Conservation (phyloP, 2,113 vertebrate species). For the Centropus unirufus region DNA sequence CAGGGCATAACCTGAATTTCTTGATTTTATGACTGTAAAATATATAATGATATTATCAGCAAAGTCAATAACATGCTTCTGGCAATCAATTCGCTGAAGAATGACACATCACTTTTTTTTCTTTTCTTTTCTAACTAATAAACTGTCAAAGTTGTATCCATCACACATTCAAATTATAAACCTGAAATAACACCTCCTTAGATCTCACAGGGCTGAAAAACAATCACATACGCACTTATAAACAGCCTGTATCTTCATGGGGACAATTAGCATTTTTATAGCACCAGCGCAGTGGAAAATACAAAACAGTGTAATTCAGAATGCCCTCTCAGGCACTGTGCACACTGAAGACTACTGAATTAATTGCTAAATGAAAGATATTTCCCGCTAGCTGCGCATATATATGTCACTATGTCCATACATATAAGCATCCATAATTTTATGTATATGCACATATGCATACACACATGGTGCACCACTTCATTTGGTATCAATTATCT, state of each 20-base stretch:
- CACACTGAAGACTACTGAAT: not conserved
- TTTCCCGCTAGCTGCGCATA: not conserved
- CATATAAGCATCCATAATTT: not conserved
- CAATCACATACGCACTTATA: slow-evolving; percentile 1
- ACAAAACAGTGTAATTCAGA: not conserved
- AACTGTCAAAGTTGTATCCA: slow-evolving; percentile 41
- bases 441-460: not conserved
- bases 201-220: slow-evolving; percentile 1
- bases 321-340: slow-evolving; percentile 32
- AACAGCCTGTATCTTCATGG: slow-evolving; percentile 13
- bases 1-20: slow-evolving; percentile 26
- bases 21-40: slow-evolving; percentile 58
- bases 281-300: not conserved
- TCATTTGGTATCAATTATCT: slow-evolving; percentile 20
- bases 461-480: not conserved
- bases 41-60: slow-evolving; percentile 62
- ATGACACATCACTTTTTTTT: not conserved
- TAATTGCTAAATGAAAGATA: slow-evolving; percentile 35
- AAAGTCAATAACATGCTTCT: slow-evolving; percentile 63
- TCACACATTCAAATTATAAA: slow-evolving; percentile 41
- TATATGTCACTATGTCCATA: not conserved
- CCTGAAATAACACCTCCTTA: slow-evolving; percentile 39
- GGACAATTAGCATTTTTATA: slow-evolving; percentile 66
- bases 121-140: slow-evolving; percentile 19
- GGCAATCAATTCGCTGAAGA: slow-evolving; percentile 40